Evolutionary conservation across 1,140 invertebrate species (phyloP).

Genomic region (Pachypeltis micranthus): DNA sequence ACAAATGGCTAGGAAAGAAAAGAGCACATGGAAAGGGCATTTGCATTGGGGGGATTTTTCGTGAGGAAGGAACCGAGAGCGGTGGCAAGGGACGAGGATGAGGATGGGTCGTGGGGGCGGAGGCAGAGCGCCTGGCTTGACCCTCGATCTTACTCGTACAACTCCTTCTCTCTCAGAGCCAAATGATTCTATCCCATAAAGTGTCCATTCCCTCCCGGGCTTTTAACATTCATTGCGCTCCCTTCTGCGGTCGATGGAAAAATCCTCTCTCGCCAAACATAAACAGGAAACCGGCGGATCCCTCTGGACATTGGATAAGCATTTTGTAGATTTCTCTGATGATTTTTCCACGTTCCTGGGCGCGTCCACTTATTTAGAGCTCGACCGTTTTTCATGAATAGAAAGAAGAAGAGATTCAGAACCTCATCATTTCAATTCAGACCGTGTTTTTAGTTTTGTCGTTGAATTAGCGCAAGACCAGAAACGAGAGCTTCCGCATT

Average conservation of each 20-base stretch:
- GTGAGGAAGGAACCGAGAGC: not conserved
- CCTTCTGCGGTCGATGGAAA: not conserved
- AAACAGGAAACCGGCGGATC: conserved; percentile 2
- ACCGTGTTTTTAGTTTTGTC: no score
- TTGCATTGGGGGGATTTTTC: conserved; percentile 11
- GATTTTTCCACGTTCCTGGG: not conserved
- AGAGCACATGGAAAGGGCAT: conserved; percentile 16
- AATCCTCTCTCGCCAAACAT: not conserved
- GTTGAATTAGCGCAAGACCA: no score
- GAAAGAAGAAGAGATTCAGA: no score
- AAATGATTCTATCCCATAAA: conserved; percentile 5
- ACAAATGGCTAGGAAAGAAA: conserved; percentile 16
- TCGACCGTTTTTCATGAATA: no score
- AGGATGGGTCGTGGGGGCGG: conserved; percentile 1
- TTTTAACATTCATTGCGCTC: conserved; percentile 4
- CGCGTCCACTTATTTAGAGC: no score
- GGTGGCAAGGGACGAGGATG: not conserved
- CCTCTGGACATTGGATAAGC: not conserved
- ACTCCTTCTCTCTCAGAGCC: not conserved
- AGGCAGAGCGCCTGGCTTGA: not conserved
- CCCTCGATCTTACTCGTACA: conserved; percentile 3
- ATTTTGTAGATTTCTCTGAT: not conserved
- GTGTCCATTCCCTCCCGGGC: not conserved
- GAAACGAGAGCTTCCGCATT: no score
- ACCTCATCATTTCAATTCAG: no score